phyloP scores from a whole-genome alignment of 2,797 vertebrate genomes.

The Acrossocheilus fasciatus region DNA sequence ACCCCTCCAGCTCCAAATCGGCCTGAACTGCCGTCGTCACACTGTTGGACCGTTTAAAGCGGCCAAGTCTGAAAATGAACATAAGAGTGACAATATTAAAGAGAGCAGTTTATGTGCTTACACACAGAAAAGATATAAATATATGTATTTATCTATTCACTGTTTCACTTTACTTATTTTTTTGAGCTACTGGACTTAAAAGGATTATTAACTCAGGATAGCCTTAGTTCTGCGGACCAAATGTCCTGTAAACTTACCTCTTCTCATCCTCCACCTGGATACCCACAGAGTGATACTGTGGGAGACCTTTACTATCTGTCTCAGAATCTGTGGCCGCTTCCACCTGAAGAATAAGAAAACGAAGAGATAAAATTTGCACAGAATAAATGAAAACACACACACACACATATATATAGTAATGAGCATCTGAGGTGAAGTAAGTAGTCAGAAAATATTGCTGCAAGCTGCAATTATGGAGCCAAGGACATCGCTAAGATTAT shows the following conservation, averaged over 20 bases:
- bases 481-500: neutral
- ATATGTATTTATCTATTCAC: neutral
- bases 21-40: constrained; percentile 97
- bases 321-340: constrained; percentile 95
- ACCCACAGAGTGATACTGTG: constrained; percentile 96
- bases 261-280: constrained; percentile 96
- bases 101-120: neutral
- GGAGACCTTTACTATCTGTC: constrained; percentile 90
- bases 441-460: neutral
- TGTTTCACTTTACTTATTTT: neutral
- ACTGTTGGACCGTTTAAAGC: constrained; percentile 98
- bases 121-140: neutral
- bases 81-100: neutral
- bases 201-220: neutral
- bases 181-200: neutral
- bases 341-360: constrained; percentile 84
- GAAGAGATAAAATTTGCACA: constrained; percentile 54
- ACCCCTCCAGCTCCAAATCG: constrained; percentile 94
- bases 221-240: neutral
- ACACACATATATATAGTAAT: neutral
- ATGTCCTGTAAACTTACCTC: constrained; percentile 77
- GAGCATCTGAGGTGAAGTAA: neutral
- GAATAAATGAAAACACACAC: neutral
- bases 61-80: constrained; percentile 75
- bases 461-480: neutral